Conservation (phyloP, 2,888 invertebrate genomes). For the Heliconius aoede region DNA sequence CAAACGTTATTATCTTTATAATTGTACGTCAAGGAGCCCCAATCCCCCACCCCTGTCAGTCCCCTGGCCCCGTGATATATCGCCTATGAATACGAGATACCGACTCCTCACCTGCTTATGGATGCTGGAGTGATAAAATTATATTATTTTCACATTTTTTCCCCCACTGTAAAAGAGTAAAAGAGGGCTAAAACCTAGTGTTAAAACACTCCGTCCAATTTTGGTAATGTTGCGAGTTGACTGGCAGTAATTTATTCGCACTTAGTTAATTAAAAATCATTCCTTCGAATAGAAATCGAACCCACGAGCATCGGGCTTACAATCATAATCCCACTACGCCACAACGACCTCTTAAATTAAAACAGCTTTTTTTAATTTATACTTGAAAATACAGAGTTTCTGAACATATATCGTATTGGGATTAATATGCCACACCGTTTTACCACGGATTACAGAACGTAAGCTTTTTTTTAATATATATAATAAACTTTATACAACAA, state of each 20-base stretch:
- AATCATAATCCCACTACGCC: too few relatives aligned
- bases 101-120: constrained; percentile 81
- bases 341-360: background rate
- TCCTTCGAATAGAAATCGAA: too few relatives aligned
- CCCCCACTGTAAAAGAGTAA: background rate
- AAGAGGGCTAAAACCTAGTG: too few relatives aligned
- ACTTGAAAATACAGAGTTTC: background rate
- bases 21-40: constrained; percentile 79
- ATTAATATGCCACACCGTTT: constrained; percentile 14
- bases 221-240: too few relatives aligned
- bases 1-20: constrained; percentile 84
- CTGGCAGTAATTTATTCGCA: too few relatives aligned
- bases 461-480: constrained; percentile 13
- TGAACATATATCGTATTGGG: constrained; percentile 16
- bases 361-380: constrained; percentile 24
- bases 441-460: constrained; percentile 21
- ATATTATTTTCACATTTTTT: constrained; percentile 30
- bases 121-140: constrained; percentile 61
- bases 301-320: too few relatives aligned
- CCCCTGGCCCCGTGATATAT: constrained; percentile 75
- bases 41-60: constrained; percentile 25
- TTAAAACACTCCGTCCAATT: too few relatives aligned
- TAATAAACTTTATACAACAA: constrained; percentile 27
- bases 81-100: constrained; percentile 81
- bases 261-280: too few relatives aligned